These are phyloP conservation scores for Rhynchophorus ferrugineus DNA, from an alignment of 1,140 invertebrate genomes.

Conservation along the genomic window DNA sequence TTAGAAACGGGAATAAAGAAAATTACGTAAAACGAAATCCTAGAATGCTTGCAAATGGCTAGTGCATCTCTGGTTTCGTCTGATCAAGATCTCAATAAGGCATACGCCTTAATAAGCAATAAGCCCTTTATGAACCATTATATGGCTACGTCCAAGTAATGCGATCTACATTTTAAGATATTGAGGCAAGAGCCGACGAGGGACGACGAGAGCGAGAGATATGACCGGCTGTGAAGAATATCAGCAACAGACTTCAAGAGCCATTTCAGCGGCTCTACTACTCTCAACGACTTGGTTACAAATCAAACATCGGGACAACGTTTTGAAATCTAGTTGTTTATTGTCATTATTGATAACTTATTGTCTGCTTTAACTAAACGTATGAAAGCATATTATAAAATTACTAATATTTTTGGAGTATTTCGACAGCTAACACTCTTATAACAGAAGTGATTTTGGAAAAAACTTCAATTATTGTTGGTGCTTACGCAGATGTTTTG, in stretches of 20 bases:
- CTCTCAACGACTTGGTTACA: conserved; percentile 13
- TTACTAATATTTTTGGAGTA: conserved; percentile 25
- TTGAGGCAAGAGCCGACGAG: conserved; percentile 18
- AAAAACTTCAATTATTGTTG: conserved; percentile 27
- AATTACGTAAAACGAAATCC: conserved; percentile 15
- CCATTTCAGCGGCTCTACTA: conserved; percentile 13
- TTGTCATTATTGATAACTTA: conserved; percentile 27
- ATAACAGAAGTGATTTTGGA: no score
- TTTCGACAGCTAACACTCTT: no score
- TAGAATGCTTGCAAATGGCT: conserved; percentile 20
- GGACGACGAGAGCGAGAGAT: no score
- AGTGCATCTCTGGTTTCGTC: conserved; percentile 16
- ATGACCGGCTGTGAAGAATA: conserved; percentile 17
- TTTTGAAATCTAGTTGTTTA: conserved; percentile 23
- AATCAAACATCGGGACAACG: conserved; percentile 23
- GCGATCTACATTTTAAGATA: conserved; percentile 23
- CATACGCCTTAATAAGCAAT: conserved; percentile 22
- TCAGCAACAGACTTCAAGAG: conserved; percentile 16
- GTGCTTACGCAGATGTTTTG: conserved; percentile 30
- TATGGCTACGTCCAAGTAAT: conserved; percentile 23
- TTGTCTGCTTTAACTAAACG: conserved; percentile 25
- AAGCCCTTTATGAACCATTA: conserved; percentile 25
- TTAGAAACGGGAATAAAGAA: conserved; percentile 23
- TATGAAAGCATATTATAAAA: conserved; percentile 17
- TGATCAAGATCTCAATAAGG: no score